phyloP scores from a whole-genome alignment of 2,113 vertebrate genomes.

The Mormyrus iriodes region DNA sequence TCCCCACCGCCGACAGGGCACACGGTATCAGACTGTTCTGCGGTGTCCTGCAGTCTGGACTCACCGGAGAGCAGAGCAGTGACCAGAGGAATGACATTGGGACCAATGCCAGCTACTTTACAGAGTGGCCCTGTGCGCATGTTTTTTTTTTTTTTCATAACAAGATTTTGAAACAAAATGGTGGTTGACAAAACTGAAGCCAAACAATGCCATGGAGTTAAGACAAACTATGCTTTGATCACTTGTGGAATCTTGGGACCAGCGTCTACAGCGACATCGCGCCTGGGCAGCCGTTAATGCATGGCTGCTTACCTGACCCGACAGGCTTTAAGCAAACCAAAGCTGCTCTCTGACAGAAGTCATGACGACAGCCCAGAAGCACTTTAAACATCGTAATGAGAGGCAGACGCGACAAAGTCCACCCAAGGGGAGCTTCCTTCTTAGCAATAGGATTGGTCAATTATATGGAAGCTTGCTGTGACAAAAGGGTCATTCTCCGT shows the following conservation, averaged over 20 bases:
- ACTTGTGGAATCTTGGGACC: background rate
- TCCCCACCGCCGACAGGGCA: background rate
- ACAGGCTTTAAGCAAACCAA: background rate
- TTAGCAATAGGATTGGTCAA: background rate
- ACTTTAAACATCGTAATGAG: background rate
- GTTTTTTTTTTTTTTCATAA: background rate
- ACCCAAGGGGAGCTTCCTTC: background rate
- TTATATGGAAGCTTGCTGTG: background rate
- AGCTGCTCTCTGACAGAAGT: background rate
- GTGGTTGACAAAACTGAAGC: background rate
- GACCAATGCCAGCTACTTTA: background rate
- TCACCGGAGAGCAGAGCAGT: background rate
- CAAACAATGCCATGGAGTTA: background rate
- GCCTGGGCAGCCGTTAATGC: background rate
- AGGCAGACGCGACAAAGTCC: background rate
- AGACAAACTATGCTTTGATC: background rate
- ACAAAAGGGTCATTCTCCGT: constrained; percentile 7
- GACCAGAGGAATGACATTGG: background rate
- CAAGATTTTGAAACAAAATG: background rate
- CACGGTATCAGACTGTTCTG: background rate
- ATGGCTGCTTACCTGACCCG: background rate
- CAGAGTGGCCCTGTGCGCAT: background rate
- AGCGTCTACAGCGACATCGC: background rate
- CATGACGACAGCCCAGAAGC: background rate
- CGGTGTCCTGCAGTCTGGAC: background rate